Percentiles rank a stretch among this genome's conserved stretches.
phyloP scores from a whole-genome alignment of 2,797 vertebrate species.

The Tiaroga cobitis region DNA sequence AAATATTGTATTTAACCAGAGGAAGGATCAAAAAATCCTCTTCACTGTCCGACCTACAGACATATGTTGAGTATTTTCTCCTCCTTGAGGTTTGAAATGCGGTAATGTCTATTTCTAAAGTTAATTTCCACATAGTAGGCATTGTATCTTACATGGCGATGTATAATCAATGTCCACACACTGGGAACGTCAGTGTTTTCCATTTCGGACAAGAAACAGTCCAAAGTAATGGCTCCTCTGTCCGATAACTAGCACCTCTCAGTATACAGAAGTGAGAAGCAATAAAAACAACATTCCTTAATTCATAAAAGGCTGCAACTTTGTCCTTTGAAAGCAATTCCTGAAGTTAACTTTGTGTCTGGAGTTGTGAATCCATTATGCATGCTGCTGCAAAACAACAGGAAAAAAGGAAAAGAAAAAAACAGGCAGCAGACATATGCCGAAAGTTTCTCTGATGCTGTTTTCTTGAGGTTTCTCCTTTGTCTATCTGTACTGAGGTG shows the following conservation, averaged over 20 bases:
- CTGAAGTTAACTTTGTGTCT: conserved; percentile 40
- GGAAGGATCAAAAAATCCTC: conserved; percentile 29
- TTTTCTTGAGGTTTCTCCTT: conserved; percentile 21
- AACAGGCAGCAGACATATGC: conserved; percentile 33
- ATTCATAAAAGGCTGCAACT: conserved; percentile 43
- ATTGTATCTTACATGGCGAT: conserved; percentile 30
- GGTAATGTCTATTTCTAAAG: conserved; percentile 32
- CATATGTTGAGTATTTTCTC: conserved; percentile 29
- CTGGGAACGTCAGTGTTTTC: conserved; percentile 19
- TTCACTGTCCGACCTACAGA: conserved; percentile 12
- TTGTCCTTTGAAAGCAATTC: conserved; percentile 48
- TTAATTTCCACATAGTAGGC: conserved; percentile 33
- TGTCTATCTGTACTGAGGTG: conserved; percentile 80
- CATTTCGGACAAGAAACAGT: conserved; percentile 18
- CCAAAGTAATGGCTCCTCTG: conserved; percentile 39
- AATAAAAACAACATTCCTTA: conserved; percentile 51
- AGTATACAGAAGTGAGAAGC: conserved; percentile 42
- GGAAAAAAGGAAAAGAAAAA: conserved; percentile 28
- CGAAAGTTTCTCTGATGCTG: conserved; percentile 16
- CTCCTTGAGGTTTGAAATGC: conserved; percentile 14
- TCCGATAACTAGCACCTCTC: conserved; percentile 38
- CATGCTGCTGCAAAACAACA: conserved; percentile 35
- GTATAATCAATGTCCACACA: conserved; percentile 35
- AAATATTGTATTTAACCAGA: conserved; percentile 52
- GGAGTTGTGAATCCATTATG: conserved; percentile 21